Evolutionary conservation across 2,888 invertebrate species (phyloP).

Genomic region (Corythucha ciliata): DNA sequence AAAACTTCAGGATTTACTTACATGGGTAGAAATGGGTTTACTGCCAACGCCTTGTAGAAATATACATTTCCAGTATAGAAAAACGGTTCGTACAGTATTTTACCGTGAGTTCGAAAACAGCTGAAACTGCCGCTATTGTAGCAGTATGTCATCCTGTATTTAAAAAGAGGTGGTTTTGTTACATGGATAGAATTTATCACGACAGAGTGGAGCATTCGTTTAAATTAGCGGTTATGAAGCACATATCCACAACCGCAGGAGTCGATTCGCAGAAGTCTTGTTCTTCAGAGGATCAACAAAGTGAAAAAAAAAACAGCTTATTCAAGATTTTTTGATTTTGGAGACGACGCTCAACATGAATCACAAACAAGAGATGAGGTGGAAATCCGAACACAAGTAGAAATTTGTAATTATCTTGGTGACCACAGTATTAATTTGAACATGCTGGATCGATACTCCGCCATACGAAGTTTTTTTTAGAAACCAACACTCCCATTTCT

Average conservation of each 20-base stretch:
- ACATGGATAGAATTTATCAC: neutral
- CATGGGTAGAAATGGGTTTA: neutral
- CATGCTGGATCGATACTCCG: constrained; percentile 9
- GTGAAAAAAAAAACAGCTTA: too few relatives aligned
- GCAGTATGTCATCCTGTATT: neutral
- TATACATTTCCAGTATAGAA: neutral
- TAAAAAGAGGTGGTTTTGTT: constrained; percentile 2
- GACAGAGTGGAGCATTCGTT: neutral
- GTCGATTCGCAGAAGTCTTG: too few relatives aligned
- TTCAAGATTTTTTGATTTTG: too few relatives aligned
- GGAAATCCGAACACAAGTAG: constrained; percentile 1
- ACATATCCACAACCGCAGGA: too few relatives aligned
- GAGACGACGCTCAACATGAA: too few relatives aligned
- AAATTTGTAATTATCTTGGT: constrained; percentile 6
- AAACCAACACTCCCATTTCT: constrained; percentile 13
- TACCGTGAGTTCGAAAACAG: neutral
- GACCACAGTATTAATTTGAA: neutral
- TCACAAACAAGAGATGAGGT: neutral
- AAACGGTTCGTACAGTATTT: constrained; percentile 3
- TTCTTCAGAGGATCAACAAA: too few relatives aligned
- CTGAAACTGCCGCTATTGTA: neutral
- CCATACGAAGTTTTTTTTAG: constrained; percentile 6
- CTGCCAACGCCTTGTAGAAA: constrained; percentile 8
- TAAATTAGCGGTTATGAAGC: neutral
- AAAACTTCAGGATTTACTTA: constrained; percentile 5